These are phyloP conservation scores for Sander vitreus DNA, from an alignment of 2,113 vertebrate species.

Conservation along the genomic window DNA sequence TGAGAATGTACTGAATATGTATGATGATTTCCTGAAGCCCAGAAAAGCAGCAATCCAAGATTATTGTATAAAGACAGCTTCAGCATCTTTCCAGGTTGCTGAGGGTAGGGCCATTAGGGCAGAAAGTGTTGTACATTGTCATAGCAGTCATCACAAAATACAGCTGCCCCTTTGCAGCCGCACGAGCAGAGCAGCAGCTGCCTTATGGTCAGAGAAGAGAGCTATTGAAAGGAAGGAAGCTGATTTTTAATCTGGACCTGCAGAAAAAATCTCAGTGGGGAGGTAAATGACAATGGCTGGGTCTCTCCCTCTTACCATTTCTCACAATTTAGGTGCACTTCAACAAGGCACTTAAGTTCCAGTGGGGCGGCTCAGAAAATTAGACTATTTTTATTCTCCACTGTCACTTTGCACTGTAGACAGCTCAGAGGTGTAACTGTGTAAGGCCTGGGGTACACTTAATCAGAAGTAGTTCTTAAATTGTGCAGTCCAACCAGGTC, in stretches of 20 bases:
- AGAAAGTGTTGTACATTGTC: constrained; percentile 3
- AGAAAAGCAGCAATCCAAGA: constrained; percentile 7
- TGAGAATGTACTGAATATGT: neutral
- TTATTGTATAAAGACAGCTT: constrained; percentile 28
- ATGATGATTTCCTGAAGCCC: constrained; percentile 17
- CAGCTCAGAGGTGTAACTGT: neutral
- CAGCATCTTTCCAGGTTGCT: constrained; percentile 16
- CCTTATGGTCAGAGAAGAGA: constrained; percentile 37
- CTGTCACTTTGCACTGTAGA: neutral
- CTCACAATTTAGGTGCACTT: neutral
- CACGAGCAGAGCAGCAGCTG: neutral
- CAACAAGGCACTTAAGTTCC: neutral
- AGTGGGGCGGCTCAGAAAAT: neutral
- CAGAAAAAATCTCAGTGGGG: constrained; percentile 22
- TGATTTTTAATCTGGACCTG: constrained; percentile 9
- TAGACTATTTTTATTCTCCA: neutral
- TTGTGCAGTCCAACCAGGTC: neutral
- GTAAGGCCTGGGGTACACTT: neutral
- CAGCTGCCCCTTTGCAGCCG: constrained; percentile 5
- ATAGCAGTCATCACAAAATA: constrained; percentile 33
- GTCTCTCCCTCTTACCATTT: neutral
- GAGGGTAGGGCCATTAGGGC: neutral
- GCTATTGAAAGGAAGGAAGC: constrained; percentile 33
- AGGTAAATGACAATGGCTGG: constrained; percentile 24
- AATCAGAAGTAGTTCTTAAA: neutral